These are phyloP conservation scores for Crepidodera aurea DNA, from an alignment of 2,888 invertebrate species.

Conservation along the genomic window DNA sequence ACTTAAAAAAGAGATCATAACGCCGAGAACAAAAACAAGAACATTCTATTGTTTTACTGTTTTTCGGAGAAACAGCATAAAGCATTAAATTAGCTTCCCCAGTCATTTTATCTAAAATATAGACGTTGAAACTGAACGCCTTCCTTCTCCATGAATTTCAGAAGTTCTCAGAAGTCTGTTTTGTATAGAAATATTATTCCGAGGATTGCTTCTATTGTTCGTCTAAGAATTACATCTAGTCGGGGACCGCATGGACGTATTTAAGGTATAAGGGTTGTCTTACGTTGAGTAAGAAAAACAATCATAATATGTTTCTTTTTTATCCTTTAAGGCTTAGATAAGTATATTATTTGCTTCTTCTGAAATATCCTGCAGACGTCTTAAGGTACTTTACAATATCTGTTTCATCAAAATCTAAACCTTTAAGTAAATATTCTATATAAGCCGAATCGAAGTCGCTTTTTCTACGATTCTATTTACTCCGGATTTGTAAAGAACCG, in stretches of 20 bases:
- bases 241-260: background rate
- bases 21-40: too few relatives aligned
- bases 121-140: background rate
- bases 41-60: too few relatives aligned
- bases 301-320: too few relatives aligned
- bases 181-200: constrained; percentile 1
- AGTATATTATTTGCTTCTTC: too few relatives aligned
- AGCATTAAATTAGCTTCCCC: background rate
- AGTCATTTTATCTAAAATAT: background rate
- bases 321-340: too few relatives aligned
- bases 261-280: background rate
- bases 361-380: too few relatives aligned
- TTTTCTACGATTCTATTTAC: constrained; percentile 7
- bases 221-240: background rate
- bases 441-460: background rate
- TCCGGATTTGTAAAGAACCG: constrained; percentile 10
- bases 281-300: too few relatives aligned
- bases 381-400: too few relatives aligned
- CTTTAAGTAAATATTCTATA: background rate
- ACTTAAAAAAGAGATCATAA: too few relatives aligned
- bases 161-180: background rate
- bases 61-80: too few relatives aligned
- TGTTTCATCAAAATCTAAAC: too few relatives aligned
- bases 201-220: background rate
- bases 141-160: background rate